Base-by-base conservation (phyloP, 2,888 invertebrate species). In the Creontiades dilutus region DNA sequence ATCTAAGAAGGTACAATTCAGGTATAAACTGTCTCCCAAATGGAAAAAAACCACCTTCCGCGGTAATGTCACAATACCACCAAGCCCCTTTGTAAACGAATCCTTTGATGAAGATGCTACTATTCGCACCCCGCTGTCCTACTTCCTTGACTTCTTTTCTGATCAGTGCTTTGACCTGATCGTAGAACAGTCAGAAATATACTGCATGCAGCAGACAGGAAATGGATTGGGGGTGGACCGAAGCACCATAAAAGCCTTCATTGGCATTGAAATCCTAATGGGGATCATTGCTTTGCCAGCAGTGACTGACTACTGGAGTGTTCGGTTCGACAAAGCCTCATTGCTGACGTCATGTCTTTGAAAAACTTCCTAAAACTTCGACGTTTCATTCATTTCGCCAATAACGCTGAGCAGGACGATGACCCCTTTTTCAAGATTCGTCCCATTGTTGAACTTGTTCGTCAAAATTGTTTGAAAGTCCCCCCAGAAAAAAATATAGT, bases 231-330 rank as follows among this genome's bases (percentile, higher is more conserved):
- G 90, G 23, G n/a, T 84, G 0, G 90, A 78, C 52, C 23, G 19
- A 16, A 14, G 28, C 19, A 88, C 91, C 9, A 78, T 91, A 4
- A 12, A 90, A 37, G 85, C 76, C 23, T 91, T 91, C 55, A 19
- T 91, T 16, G 90, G 84, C 9, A 90, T 90, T 19, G 75, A 84
- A 57, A 23, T 91, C n/a, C 84, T 81, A 23, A 91, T 90, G 90
- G 90, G 91, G 0, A 82, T 90, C 0, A 52, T 80, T 9, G 78
- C 76, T 11, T 23, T 90, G 11, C 52, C 52, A 52, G 52, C 52
- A 2, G 11, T 52, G 3, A 52, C 52, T 5, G 52, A 52, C 16
- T 91, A 91, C 37, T 90, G 90, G 90, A 55, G 81, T 11, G 0
- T 23, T 14, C 61, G 68, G 2, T 68, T 88, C 19, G 90, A 11